Base-by-base conservation (phyloP, 2,113 vertebrate species). In the Argyrosomus japonicus region DNA sequence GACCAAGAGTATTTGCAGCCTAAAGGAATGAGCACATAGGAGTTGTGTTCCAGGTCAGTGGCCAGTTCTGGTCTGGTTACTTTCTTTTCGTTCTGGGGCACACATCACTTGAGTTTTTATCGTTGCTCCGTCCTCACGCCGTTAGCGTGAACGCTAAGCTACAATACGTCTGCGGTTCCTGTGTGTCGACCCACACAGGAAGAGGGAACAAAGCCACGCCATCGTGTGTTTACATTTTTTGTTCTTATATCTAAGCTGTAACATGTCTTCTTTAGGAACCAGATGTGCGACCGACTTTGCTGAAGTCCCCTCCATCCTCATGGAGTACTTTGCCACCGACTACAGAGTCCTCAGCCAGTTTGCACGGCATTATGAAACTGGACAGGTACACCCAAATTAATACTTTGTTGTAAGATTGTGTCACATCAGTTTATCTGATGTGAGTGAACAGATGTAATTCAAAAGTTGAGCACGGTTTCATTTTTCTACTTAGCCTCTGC, bases 281-380 rank as follows among this genome's bases (percentile, higher is more conserved):
- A 96, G 98, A 87, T 99, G 98, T 94, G 87, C 97, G 3, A 99
- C 98, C 18, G 98, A 99, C 93, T 99, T 99, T 87, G 98, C 98
- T 4, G 98, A 99, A 93, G 98, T 99, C 32, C 98, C 98, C 0
- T 99, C 98, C 69, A 97, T 99, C 87, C 94, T 99, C 72, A 99
- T 99, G 98, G 98, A 99, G 87, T 99, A 97, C 85, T 99, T 99
- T 93, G 97, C 98, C 75, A 97, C 95, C 19, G 98, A 99, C 90
- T 98, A 98, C 81, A 95, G 98, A 63, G 98, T 99, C 61, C 95
- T 99, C 80, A 97, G 95, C 92, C 97, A 97, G 83, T 99, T 99
- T 91, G 98, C 98, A 82, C 96, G 96, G 6, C 98, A 99, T 86
- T 99, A 97, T 92, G 95, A 98, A 93, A 99, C 97, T 0, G 98